A percentile compares a stretch with the other conserved stretches of the same genome.
Conservation (phyloP, 2,113 vertebrate species). For the Pholis gunnellus region DNA sequence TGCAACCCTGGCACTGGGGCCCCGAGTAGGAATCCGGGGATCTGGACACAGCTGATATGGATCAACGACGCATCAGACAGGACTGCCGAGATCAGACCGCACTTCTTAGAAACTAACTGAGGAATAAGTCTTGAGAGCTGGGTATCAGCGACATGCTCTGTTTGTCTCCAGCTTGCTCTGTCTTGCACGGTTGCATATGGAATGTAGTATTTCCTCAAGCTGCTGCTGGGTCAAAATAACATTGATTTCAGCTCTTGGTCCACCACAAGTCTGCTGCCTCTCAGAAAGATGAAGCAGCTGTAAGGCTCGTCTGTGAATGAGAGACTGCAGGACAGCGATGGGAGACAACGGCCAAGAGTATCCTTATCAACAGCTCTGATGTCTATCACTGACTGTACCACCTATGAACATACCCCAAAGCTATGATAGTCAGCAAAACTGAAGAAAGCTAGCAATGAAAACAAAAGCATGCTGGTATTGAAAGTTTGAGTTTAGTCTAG, state of each 20-base stretch:
- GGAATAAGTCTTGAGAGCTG: conserved; percentile 3
- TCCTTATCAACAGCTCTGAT: background rate
- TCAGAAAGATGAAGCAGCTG: background rate
- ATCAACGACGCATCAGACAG: conserved; percentile 18
- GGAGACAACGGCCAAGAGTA: background rate
- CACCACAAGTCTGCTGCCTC: background rate
- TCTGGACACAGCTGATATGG: conserved; percentile 50
- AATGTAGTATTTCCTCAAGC: conserved; percentile 34
- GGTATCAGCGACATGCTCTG: conserved; percentile 3
- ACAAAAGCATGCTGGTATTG: background rate
- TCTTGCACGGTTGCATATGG: conserved; percentile 9
- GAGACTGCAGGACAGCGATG: background rate
- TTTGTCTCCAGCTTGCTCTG: conserved; percentile 31
- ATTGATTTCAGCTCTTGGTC: conserved; percentile 33
- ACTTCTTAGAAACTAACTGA: conserved; percentile 12
- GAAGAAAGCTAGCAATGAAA: background rate
- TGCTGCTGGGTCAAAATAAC: conserved; percentile 43
- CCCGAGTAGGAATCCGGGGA: conserved; percentile 32
- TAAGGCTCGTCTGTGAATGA: background rate
- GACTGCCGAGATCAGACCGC: conserved; percentile 5
- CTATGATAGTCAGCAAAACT: background rate
- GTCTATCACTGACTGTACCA: background rate
- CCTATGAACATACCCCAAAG: background rate
- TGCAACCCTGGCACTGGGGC: conserved; percentile 32
- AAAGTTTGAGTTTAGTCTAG: background rate